phyloP scores from a whole-genome alignment of 92 coral and sea anemone species.

The Porites evermanni region DNA sequence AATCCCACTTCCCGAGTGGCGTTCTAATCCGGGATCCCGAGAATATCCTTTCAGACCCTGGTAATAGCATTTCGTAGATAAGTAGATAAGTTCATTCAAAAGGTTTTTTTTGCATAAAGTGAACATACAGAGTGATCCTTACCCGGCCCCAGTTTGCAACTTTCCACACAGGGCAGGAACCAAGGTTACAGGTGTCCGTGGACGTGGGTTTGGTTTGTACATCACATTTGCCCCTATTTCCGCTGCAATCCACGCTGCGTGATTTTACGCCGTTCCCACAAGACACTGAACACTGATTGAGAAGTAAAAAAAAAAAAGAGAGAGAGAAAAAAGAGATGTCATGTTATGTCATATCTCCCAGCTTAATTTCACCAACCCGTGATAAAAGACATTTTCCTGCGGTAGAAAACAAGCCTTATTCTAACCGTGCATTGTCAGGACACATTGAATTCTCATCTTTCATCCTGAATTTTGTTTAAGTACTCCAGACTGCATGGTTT shows the following conservation, averaged over 20 bases:
- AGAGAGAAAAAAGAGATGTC: too few relatives aligned
- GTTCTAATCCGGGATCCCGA: too few relatives aligned
- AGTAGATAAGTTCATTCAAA: too few relatives aligned
- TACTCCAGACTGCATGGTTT: too few relatives aligned
- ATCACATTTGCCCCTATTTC: constrained; percentile 47
- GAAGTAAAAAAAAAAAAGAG: not conserved
- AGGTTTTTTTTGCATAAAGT: too few relatives aligned
- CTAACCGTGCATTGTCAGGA: too few relatives aligned
- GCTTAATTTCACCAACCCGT: not conserved
- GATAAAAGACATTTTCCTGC: not conserved
- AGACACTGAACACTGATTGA: constrained; percentile 78
- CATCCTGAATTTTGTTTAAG: not conserved
- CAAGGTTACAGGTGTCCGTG: constrained; percentile 49
- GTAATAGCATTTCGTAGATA: too few relatives aligned
- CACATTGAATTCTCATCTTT: too few relatives aligned
- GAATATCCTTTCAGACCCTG: too few relatives aligned
- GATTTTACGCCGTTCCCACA: constrained; percentile 77
- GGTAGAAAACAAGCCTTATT: not conserved
- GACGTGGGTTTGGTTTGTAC: constrained; percentile 49
- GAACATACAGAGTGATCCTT: not conserved
- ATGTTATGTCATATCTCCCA: not conserved
- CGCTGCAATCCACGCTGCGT: constrained; percentile 66
- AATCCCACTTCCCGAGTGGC: too few relatives aligned
- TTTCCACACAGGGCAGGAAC: constrained; percentile 69
- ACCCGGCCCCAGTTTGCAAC: constrained; percentile 70